Evolutionary conservation across 2,888 invertebrate genomes (phyloP).

Genomic region (Siphlonurus alternatus): DNA sequence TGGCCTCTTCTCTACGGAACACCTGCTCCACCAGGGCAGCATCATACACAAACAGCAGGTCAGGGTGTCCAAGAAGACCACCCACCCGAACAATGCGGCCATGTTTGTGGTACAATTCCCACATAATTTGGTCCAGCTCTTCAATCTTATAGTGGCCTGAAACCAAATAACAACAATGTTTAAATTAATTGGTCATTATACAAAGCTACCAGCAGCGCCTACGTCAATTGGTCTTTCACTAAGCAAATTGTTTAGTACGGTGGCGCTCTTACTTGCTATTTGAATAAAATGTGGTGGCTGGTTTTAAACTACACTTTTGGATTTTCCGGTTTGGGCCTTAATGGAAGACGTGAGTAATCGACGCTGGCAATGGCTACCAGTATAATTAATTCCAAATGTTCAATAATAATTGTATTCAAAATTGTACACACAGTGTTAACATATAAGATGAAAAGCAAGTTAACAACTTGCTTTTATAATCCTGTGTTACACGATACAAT

Average conservation of each 20-base stretch:
- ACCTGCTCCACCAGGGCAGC: constrained; percentile 51
- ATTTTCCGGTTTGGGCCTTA: too few relatives aligned
- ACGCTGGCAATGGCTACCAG: too few relatives aligned
- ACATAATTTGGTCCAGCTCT: constrained; percentile 46
- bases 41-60: constrained; percentile 56
- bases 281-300: not conserved
- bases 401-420: too few relatives aligned
- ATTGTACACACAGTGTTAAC: too few relatives aligned
- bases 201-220: not conserved
- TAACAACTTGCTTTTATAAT: too few relatives aligned
- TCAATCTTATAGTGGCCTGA: constrained; percentile 45
- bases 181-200: not conserved
- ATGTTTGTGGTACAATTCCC: constrained; percentile 37
- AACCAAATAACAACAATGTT: constrained; percentile 15
- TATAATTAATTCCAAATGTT: too few relatives aligned
- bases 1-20: constrained; percentile 46
- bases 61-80: constrained; percentile 49
- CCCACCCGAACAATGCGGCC: constrained; percentile 51
- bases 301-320: too few relatives aligned
- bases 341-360: too few relatives aligned
- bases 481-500: too few relatives aligned
- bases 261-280: too few relatives aligned
- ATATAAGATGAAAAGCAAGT: too few relatives aligned
- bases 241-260: too few relatives aligned
- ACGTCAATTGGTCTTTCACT: not conserved